A percentile compares a stretch with the other conserved stretches of the same genome.
Evolutionary conservation across 1,140 invertebrate species (phyloP).

Genomic region (Cecropterus lyciades): DNA sequence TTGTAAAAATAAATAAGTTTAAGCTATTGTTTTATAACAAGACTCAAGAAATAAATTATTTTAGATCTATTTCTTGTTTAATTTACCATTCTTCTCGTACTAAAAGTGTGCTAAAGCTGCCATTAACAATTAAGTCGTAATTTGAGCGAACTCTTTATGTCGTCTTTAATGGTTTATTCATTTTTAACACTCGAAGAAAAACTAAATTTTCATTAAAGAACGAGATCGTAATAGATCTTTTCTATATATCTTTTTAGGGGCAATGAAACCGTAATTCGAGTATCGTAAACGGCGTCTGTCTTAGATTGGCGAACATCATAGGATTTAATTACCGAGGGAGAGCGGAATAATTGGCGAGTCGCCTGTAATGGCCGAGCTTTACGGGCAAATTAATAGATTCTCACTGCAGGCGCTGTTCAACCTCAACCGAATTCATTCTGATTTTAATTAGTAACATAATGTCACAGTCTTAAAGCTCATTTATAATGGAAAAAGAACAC

Average conservation of each 20-base stretch:
- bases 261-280: conserved; percentile 74
- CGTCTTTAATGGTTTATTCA: conserved; percentile 3
- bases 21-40: conserved; percentile 81
- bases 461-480: conserved; percentile 36
- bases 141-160: conserved; percentile 1
- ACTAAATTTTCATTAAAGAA: conserved; percentile 40
- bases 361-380: conserved; percentile 72
- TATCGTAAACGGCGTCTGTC: conserved; percentile 77
- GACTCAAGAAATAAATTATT: conserved; percentile 79
- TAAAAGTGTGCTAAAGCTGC: conserved; percentile 5
- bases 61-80: conserved; percentile 63
- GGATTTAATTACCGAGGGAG: conserved; percentile 78
- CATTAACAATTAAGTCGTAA: not conserved
- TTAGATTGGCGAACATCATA: conserved; percentile 78
- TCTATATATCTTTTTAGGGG: conserved; percentile 64
- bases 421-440: conserved; percentile 59
- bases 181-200: conserved; percentile 3
- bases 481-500: not conserved
- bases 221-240: conserved; percentile 48
- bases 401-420: conserved; percentile 59
- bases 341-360: conserved; percentile 77
- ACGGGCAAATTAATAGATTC: conserved; percentile 80
- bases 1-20: conserved; percentile 66
- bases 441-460: conserved; percentile 59
- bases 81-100: conserved; percentile 21